phyloP scores from a whole-genome alignment of 2,113 vertebrate genomes.

The Sapayoa aenigma region DNA sequence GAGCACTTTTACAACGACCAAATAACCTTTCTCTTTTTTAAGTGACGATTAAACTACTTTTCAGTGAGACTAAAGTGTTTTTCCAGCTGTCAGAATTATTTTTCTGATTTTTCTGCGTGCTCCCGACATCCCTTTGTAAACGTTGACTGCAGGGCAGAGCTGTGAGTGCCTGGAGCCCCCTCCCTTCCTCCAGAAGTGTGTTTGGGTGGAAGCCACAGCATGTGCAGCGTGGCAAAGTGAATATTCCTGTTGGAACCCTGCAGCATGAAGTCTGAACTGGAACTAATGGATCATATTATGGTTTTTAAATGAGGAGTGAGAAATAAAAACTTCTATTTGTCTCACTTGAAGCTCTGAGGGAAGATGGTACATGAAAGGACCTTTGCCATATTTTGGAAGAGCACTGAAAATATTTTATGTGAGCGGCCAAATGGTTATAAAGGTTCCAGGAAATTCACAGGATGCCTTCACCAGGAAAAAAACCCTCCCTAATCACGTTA shows the following conservation, averaged over 20 bases:
- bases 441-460: background rate
- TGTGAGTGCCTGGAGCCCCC: background rate
- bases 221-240: background rate
- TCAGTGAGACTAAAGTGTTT: constrained; percentile 7
- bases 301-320: constrained; percentile 1
- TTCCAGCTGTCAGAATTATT: constrained; percentile 42
- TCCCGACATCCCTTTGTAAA: constrained; percentile 29
- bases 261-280: background rate
- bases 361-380: background rate
- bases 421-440: background rate
- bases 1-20: background rate
- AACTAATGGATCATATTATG: background rate
- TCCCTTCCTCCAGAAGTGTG: constrained; percentile 37
- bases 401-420: background rate
- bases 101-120: background rate
- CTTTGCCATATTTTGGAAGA: background rate
- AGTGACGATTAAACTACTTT: background rate
- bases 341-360: background rate
- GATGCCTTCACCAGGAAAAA: background rate
- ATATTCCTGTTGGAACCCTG: background rate
- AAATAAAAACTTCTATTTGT: constrained; percentile 8
- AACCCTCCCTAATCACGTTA: background rate
- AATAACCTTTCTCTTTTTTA: background rate
- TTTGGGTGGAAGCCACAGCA: constrained; percentile 33
- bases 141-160: background rate